Evolutionary conservation across 2,888 invertebrate species (phyloP), one percentile per base, ranked within the genome.

Genomic region (Pammene aurita): DNA sequence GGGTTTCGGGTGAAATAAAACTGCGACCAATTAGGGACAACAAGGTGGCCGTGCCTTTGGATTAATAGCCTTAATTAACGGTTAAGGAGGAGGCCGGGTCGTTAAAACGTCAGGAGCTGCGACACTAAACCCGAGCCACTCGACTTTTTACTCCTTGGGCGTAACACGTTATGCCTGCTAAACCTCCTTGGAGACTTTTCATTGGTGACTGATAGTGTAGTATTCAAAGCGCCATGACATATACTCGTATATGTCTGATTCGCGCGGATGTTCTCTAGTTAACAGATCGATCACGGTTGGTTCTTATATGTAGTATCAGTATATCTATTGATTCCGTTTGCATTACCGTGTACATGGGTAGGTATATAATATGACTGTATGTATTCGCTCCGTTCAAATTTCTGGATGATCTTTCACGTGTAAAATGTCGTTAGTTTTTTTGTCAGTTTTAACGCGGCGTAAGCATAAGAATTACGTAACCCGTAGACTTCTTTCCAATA

Each of bases 11-110:
- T 84, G 80, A 86, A 88, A 90, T 90, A 89, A 90, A 90, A 88
- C 84, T 88, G 86, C 84, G 83, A 86, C 88, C 90, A 90, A 90
- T 91, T 91, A 90, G 80, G 84, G 86, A 84, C 88, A 90, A 90
- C 89, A 88, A 88, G 42, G 87, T 89, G 82, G 86, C 79, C 85
- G 88, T 89, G 89, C 87, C 86, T 84, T 81, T 73, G 81, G 88
- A 90, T 90, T 90, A 91, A 90, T 90, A 87, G 87, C 85, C 85
- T 89, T 90, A 89, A 91, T 90, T 89, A 89, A 89, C 89, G 87
- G 84, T 82, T 84, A 81, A 86, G 81, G 79, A 84, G 83, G 82
- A 78, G 81, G 78, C 80, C 74, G 84, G 83, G 82, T 86, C 84
- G 83, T 88, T 88, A 87, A 83, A 80, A 75, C 78, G 78, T 76